A percentile compares a stretch with the other conserved stretches of the same genome.
These are phyloP conservation scores for Parnassius apollo DNA, from an alignment of 2,888 invertebrate genomes.

Conservation along the genomic window DNA sequence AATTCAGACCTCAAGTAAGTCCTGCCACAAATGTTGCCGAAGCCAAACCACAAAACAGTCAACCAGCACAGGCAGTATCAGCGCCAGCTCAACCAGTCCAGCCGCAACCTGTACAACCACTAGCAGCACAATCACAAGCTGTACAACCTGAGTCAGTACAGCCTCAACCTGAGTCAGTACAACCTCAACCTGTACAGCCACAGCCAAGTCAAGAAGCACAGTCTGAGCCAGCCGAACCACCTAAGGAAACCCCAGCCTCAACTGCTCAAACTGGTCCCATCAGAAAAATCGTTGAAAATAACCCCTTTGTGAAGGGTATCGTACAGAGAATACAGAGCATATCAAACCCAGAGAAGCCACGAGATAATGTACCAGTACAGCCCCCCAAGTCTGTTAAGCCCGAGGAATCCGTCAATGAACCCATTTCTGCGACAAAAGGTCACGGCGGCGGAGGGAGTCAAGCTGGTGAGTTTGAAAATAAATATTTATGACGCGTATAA, in stretches of 20 bases:
- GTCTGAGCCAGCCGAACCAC: conserved; percentile 25
- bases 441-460: conserved; percentile 33
- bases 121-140: conserved; percentile 20
- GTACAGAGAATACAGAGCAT: conserved; percentile 49
- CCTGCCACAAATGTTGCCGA: conserved; percentile 4
- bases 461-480: conserved; percentile 9
- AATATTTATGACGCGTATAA: too few relatives aligned
- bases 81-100: conserved; percentile 26
- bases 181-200: conserved; percentile 25
- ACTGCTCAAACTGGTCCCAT: conserved; percentile 40
- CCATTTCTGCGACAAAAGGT: conserved; percentile 31
- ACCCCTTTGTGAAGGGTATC: conserved; percentile 50
- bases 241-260: conserved; percentile 23
- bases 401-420: conserved; percentile 28
- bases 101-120: conserved; percentile 28
- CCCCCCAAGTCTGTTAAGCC: conserved; percentile 1
- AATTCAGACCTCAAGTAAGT: conserved; percentile 16
- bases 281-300: conserved; percentile 49
- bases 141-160: conserved; percentile 18
- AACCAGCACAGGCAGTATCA: conserved; percentile 14
- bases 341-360: conserved; percentile 49
- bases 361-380: conserved; percentile 36
- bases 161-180: conserved; percentile 14
- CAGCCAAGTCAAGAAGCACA: conserved; percentile 24
- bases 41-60: conserved; percentile 9